Evolutionary conservation across 2,113 vertebrate species (phyloP), one percentile per base, ranked within the genome.

Genomic region (Acanthisitta chloris): DNA sequence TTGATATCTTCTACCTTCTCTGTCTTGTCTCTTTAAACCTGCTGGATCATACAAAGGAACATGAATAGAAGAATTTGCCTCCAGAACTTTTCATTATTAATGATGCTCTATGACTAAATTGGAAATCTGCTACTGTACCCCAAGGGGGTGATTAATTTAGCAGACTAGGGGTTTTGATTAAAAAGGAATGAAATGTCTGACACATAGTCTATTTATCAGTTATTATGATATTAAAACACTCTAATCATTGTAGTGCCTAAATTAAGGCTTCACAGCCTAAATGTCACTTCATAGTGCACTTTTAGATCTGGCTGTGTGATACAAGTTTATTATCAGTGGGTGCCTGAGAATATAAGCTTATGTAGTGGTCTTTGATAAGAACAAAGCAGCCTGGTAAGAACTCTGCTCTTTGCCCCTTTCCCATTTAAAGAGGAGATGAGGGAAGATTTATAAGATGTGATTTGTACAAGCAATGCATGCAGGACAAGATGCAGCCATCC

Each of bases 111-210:
- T 97, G 96, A 97, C 94, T 98, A 97, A 98, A 98, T 98, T 98
- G 97, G 94, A 98, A 98, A 98, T 97, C 90, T 98, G 93, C 92
- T 98, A 85, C 96, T 97, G 91, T 96, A 97, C 95, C 97, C 97
- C 96, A 97, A 97, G 97, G 97, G 98, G 96, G 93, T 98, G 96
- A 98, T 98, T 98, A 98, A 98, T 98, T 98, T 98, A 97, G 94
- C 86, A 97, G 96, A 96, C 91, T 89, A 96, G 88, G 90, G 97
- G 93, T 98, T 98, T 98, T 98, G 98, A 98, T 98, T 98, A 98
- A 98, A 98, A 98, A 95, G 92, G 94, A 98, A 97, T 97, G 96
- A 98, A 98, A 98, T 98, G 95, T 97, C 97, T 98, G 97, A 98
- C 97, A 97, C 72, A 71, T 51, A 94, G 95, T 97, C 97, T 98